phyloP scores from a whole-genome alignment of 2,797 vertebrate genomes.

The Acanthopagrus latus region DNA sequence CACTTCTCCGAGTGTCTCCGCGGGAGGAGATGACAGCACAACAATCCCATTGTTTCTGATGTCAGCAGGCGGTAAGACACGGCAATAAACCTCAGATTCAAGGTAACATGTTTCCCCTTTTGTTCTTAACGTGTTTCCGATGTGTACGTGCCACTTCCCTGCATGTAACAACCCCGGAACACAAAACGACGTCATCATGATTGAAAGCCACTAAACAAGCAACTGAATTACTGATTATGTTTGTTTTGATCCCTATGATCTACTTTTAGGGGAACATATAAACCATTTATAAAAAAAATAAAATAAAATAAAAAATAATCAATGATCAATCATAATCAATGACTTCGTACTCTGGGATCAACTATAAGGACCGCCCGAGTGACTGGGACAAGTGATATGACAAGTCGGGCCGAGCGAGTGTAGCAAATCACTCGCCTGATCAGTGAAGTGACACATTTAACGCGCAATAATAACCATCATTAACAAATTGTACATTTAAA shows the following conservation, averaged over 20 bases:
- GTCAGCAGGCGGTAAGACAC: constrained; percentile 21
- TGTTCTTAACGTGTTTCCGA: neutral
- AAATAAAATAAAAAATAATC: too few relatives aligned
- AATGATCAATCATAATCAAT: too few relatives aligned
- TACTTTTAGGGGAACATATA: neutral
- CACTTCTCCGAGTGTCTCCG: constrained; percentile 23
- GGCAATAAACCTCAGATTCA: constrained; percentile 6
- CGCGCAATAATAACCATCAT: too few relatives aligned
- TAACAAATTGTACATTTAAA: too few relatives aligned
- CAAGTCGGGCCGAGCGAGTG: too few relatives aligned
- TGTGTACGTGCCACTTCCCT: neutral
- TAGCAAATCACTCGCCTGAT: too few relatives aligned
- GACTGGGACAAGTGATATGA: too few relatives aligned
- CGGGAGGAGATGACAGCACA: constrained; percentile 23
- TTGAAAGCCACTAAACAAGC: neutral
- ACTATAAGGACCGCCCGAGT: too few relatives aligned
- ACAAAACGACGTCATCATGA: neutral
- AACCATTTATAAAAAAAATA: neutral
- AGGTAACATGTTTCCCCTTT: constrained; percentile 3
- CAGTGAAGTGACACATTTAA: too few relatives aligned
- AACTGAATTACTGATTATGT: neutral
- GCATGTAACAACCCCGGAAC: neutral
- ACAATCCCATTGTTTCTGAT: constrained; percentile 42
- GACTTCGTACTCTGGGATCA: neutral
- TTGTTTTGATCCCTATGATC: neutral